A percentile compares a stretch with the other conserved stretches of the same genome.
phyloP scores from a whole-genome alignment of 1,140 invertebrate genomes.

The Heliconius hewitsoni region DNA sequence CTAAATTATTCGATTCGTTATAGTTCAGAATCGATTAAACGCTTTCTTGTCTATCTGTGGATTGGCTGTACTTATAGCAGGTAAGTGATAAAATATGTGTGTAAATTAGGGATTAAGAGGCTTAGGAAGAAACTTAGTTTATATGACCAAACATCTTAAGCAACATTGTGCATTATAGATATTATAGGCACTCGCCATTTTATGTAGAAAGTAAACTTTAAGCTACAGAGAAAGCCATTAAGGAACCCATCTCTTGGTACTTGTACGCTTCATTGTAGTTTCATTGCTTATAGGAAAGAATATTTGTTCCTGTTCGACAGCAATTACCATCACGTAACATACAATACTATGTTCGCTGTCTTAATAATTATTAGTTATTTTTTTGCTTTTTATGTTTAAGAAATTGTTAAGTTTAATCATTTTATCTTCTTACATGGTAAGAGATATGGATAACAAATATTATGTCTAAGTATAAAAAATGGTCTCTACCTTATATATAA shows the following conservation, averaged over 20 bases:
- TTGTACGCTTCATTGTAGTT: constrained; percentile 1
- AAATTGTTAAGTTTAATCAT: too few relatives aligned
- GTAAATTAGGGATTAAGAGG: neutral
- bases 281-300: neutral
- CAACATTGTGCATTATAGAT: neutral
- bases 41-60: constrained; percentile 13
- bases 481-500: too few relatives aligned
- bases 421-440: too few relatives aligned
- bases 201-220: neutral
- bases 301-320: neutral
- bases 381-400: too few relatives aligned
- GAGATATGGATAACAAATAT: too few relatives aligned
- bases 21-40: constrained; percentile 14
- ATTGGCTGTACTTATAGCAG: neutral
- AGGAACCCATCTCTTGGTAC: neutral
- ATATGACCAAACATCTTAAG: neutral
- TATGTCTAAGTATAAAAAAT: too few relatives aligned
- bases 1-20: constrained; percentile 17
- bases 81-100: neutral
- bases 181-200: neutral
- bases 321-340: constrained; percentile 1
- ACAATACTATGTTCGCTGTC: neutral
- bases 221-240: neutral
- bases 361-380: too few relatives aligned
- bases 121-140: neutral